Evolutionary conservation across 2,113 vertebrate species (phyloP).

Genomic region (Penelope pileata): DNA sequence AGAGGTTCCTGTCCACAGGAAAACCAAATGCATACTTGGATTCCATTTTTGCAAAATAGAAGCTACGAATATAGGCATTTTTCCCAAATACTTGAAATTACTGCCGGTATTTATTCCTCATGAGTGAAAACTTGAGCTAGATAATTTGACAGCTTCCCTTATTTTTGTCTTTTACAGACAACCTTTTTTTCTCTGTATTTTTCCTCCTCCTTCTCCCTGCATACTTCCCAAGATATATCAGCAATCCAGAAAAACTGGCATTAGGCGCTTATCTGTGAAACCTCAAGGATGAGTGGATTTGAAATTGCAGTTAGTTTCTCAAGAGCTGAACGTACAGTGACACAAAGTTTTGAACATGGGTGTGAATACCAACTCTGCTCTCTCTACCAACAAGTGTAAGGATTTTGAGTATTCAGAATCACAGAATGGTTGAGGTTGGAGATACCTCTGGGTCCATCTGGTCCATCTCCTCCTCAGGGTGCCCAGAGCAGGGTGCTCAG

Average conservation of each 20-base stretch:
- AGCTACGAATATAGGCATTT: background rate
- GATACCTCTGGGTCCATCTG: background rate
- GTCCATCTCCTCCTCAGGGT: background rate
- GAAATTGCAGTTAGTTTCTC: background rate
- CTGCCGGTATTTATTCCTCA: background rate
- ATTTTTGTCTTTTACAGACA: background rate
- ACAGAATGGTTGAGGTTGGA: background rate
- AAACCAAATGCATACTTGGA: background rate
- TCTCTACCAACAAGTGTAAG: background rate
- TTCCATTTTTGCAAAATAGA: background rate
- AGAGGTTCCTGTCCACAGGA: background rate
- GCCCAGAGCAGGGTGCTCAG: background rate
- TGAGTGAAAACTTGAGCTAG: background rate
- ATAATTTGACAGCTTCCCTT: background rate
- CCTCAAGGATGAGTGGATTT: background rate
- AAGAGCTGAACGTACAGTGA: background rate
- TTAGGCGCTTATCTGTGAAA: background rate
- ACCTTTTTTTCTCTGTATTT: background rate
- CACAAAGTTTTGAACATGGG: background rate
- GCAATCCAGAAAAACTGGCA: background rate
- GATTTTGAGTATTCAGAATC: background rate
- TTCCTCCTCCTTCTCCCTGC: background rate
- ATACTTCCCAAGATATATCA: background rate
- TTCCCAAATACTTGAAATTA: background rate
- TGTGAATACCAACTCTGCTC: background rate